A percentile compares a stretch with the other conserved stretches of the same genome.
Evolutionary conservation across 2,888 invertebrate genomes (phyloP).

Genomic region (Chaetoderma sp.): DNA sequence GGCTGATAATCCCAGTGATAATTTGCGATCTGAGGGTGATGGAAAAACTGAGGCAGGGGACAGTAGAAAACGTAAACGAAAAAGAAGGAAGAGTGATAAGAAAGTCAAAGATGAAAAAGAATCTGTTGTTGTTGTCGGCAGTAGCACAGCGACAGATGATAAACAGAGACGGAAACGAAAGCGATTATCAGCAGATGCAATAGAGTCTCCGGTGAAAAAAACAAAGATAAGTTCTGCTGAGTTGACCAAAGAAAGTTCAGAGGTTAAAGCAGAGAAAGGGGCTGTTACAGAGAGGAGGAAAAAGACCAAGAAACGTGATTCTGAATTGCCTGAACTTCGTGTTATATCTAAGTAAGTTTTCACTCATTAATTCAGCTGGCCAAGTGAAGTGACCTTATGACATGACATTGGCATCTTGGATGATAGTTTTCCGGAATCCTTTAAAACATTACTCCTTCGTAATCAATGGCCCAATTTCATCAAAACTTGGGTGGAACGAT

Average conservation of each 20-base stretch:
- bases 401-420: too few relatives aligned
- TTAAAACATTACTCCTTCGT: too few relatives aligned
- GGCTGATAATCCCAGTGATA: too few relatives aligned
- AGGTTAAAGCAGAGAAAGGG: neutral
- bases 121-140: neutral
- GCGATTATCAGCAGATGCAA: too few relatives aligned
- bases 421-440: too few relatives aligned
- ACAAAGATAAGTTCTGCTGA: neutral
- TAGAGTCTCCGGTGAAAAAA: conserved; percentile 9
- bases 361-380: too few relatives aligned
- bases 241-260: neutral
- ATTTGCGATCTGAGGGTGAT: neutral
- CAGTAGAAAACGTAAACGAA: neutral
- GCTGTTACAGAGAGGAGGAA: conserved; percentile 28
- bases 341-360: conserved; percentile 60
- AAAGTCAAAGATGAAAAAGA: conserved; percentile 23
- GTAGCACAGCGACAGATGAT: conserved; percentile 1
- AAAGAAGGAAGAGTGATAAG: conserved; percentile 16
- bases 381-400: too few relatives aligned
- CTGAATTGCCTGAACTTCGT: conserved; percentile 46
- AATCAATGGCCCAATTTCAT: too few relatives aligned
- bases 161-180: conserved; percentile 18
- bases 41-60: conserved; percentile 14
- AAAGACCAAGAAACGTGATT: conserved; percentile 46
- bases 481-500: too few relatives aligned